Conservation (phyloP, 2,888 invertebrate genomes). For the Meteorus cinctellus region DNA sequence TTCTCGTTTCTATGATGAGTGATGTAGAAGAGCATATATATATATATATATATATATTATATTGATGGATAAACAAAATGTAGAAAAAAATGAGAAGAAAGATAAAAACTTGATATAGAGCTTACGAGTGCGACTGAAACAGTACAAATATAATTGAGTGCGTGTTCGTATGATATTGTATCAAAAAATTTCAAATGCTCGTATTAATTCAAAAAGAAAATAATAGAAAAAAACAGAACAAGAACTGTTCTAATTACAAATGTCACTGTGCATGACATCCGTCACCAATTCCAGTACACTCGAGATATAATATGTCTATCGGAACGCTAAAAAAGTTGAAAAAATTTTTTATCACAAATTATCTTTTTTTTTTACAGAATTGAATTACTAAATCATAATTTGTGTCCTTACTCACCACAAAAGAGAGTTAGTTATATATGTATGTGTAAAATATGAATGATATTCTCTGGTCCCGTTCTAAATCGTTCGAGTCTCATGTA, state of each 20-base stretch:
- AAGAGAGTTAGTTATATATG: constrained; percentile 29
- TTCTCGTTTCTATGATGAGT: constrained; percentile 20
- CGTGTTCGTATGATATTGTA: neutral
- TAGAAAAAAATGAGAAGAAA: constrained; percentile 40
- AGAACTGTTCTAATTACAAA: neutral
- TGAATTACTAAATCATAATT: constrained; percentile 26
- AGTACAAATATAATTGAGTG: constrained; percentile 34
- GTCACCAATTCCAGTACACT: neutral
- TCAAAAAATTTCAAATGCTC: neutral
- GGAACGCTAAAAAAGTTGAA: neutral
- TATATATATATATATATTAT: too few species aligned
- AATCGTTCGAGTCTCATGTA: constrained; percentile 32
- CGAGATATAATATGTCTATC: neutral
- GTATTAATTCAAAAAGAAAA: neutral
- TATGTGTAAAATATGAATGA: constrained; percentile 36
- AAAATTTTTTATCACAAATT: neutral
- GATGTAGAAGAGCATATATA: constrained; percentile 1
- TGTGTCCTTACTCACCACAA: too few species aligned
- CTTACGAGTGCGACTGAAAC: constrained; percentile 39
- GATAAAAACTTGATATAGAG: constrained; percentile 41
- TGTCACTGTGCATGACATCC: neutral
- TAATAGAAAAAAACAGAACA: neutral
- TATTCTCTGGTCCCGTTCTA: neutral
- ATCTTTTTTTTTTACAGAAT: constrained; percentile 1
- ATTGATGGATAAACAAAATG: constrained; percentile 13